These are phyloP conservation scores for Notarius lentiginosus DNA, from an alignment of 2,113 vertebrate genomes.

Conservation along the genomic window DNA sequence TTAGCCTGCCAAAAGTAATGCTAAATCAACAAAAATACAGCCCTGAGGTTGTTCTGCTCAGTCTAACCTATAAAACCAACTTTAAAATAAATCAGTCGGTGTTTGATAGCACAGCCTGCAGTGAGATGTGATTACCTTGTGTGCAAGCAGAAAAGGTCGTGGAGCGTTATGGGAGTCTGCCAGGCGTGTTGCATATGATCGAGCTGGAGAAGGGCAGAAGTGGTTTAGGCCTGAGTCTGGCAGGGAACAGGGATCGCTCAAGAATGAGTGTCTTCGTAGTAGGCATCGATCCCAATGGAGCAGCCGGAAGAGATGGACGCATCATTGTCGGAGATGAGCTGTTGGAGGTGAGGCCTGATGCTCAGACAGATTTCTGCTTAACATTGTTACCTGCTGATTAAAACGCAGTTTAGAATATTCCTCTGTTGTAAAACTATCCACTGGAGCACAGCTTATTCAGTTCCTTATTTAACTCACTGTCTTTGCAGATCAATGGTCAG, in stretches of 20 bases:
- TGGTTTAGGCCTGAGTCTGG: slow-evolving; percentile 95
- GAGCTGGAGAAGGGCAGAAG: slow-evolving; percentile 92
- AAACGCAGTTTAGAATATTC: not conserved
- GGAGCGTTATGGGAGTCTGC: slow-evolving; percentile 85
- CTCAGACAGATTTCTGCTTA: not conserved
- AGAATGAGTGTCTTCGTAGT: slow-evolving; percentile 97
- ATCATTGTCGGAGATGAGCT: slow-evolving; percentile 92
- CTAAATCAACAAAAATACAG: not conserved
- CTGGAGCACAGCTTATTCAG: not conserved
- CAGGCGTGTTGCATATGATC: slow-evolving; percentile 86
- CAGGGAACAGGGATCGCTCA: slow-evolving; percentile 92
- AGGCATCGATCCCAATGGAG: slow-evolving; percentile 91
- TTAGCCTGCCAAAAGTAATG: not conserved
- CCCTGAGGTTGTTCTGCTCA: not conserved
- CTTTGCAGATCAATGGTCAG: slow-evolving; percentile 72
- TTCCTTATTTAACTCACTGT: not conserved
- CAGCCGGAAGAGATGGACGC: slow-evolving; percentile 88
- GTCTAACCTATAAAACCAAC: not conserved
- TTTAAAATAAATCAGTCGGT: slow-evolving; percentile 1
- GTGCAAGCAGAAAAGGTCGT: slow-evolving; percentile 77
- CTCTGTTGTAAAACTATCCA: not conserved
- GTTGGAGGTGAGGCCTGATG: slow-evolving; percentile 79
- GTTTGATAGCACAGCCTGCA: not conserved
- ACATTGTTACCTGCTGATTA: not conserved
- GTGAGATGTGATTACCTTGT: slow-evolving; percentile 15